Evolutionary conservation across 2,113 vertebrate genomes (phyloP).

Genomic region (Neofelis nebulosa): DNA sequence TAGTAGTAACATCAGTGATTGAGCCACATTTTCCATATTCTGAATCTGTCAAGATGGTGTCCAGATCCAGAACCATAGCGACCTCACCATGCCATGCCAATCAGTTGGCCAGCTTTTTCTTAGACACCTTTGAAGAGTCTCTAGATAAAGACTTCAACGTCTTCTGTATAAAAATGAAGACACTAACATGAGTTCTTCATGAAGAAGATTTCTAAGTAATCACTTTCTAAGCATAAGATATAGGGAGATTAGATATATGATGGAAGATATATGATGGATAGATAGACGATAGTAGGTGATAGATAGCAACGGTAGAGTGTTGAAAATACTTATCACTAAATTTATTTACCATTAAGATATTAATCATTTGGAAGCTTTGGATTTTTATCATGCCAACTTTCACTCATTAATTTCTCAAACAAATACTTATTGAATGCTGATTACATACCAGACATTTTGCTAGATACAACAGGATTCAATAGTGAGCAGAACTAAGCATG

Average conservation of each 20-base stretch:
- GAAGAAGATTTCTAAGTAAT: not conserved
- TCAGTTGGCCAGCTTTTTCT: not conserved
- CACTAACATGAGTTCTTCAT: not conserved
- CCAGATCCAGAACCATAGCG: not conserved
- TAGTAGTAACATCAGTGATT: not conserved
- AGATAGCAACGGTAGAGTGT: not conserved
- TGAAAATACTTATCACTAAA: not conserved
- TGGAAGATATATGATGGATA: too few species aligned
- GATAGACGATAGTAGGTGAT: not conserved
- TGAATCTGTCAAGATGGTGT: not conserved
- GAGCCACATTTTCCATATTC: not conserved
- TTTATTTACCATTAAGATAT: not conserved
- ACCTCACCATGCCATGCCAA: not conserved
- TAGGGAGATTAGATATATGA: not conserved
- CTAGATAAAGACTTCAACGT: not conserved
- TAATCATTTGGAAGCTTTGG: not conserved
- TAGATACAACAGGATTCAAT: not conserved
- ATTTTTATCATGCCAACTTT: not conserved
- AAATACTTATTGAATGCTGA: not conserved
- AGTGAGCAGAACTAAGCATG: not conserved
- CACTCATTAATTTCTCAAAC: not conserved
- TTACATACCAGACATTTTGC: not conserved
- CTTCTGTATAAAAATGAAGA: slow-evolving; percentile 11
- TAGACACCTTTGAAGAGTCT: not conserved
- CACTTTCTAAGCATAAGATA: not conserved